Conservation (phyloP, 2,797 vertebrate genomes). For the Geotria australis region DNA sequence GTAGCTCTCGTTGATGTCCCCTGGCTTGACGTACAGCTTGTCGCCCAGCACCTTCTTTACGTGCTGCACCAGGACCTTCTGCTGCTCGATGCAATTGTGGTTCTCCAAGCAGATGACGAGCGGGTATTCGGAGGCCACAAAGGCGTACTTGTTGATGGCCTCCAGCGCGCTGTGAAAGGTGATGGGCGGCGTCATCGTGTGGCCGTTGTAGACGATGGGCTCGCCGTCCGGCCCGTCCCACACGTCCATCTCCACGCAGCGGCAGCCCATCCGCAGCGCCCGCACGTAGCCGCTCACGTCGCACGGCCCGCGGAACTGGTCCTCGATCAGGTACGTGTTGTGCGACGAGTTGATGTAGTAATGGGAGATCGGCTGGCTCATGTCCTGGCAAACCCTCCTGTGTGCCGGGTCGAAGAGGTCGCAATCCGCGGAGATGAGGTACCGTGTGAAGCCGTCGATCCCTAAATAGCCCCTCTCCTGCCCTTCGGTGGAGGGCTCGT, state of each 20-base stretch:
- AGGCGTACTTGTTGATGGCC: conserved; percentile 64
- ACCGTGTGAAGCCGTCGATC: conserved; percentile 69
- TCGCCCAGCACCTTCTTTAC: conserved; percentile 45
- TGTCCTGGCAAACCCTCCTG: conserved; percentile 60
- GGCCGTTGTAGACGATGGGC: conserved; percentile 54
- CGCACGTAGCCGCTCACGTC: conserved; percentile 56
- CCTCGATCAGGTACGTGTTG: conserved; percentile 71
- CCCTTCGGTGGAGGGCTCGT: conserved; percentile 52
- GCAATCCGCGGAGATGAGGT: conserved; percentile 66
- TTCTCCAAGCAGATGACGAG: conserved; percentile 69
- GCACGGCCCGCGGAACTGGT: conserved; percentile 56
- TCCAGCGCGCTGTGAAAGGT: conserved; percentile 51
- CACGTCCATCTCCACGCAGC: conserved; percentile 68
- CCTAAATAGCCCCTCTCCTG: conserved; percentile 46
- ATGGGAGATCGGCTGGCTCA: conserved; percentile 69
- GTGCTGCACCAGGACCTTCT: conserved; percentile 47
- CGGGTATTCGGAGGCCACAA: conserved; percentile 58
- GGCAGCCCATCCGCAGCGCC: conserved; percentile 53
- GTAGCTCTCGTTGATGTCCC: conserved; percentile 19
- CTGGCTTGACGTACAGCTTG: conserved; percentile 41
- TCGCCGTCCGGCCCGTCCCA: conserved; percentile 65
- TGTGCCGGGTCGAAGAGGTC: conserved; percentile 76
- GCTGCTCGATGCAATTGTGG: conserved; percentile 50
- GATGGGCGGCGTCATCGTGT: conserved; percentile 24
- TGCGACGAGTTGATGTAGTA: conserved; percentile 89